Evolutionary conservation across 1,140 invertebrate species (phyloP), one percentile per base, ranked within the genome.

Genomic region (Eurosta solidaginis): DNA sequence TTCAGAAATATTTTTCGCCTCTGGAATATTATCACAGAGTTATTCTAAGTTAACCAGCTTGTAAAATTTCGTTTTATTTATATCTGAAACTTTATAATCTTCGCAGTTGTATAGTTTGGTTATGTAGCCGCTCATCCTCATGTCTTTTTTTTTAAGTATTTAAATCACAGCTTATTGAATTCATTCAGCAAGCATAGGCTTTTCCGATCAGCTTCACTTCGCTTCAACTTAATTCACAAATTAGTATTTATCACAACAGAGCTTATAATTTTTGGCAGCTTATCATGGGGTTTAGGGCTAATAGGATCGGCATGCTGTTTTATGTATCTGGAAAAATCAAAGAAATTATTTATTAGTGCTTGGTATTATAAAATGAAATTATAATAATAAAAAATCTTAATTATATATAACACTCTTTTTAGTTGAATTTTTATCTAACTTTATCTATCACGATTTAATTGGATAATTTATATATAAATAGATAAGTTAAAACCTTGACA

Each of bases 221-320:
- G 54, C 1, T 36, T 33, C 33, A 25, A 29, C 52, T 17, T 17
- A 17, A 20, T 42, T 68, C 33, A 22, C 29, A 68, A 20, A 40
- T n/a, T n/a, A n/a, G n/a, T 68, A 68, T 42, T 22, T 68, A 68
- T 68, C 59, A 68, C 59, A 68, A 68, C 59, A 33, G 17, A 40
- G 20, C 33, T 29, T 68, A 52, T 2, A 52, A 68, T 20, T 52
- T 52, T 68, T 68, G 59, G 59, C 59, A 68, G 59, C 59, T 68
- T 68, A 68, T 68, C 59, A 68, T 40, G 36, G 59, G 17, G 59
- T 17, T 2, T 68, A 40, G 59, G 33, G 40, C 59, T 68, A 49
- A 49, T 54, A 10, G 27, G 27, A 54, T 29, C 22, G 20, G 9
- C 27, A 52, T 25, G 12, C 1, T 27, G 22, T 7, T 63, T 10